Evolutionary conservation across 35 echinoderm and acorn worm species (phyloP).

Genomic region (Apostichopus japonicus): DNA sequence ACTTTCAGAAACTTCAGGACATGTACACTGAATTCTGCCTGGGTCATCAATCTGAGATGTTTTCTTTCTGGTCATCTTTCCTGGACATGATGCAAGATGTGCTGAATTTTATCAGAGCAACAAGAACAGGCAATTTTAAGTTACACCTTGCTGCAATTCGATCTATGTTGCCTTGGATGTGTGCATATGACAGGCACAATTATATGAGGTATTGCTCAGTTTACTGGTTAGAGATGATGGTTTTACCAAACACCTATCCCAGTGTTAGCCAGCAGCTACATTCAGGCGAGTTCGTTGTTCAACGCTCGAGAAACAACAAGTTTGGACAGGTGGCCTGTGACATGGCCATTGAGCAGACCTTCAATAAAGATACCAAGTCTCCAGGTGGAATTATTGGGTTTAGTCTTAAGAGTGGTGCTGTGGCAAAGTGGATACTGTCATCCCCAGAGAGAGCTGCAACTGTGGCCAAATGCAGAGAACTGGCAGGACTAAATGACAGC

Average conservation of each 20-base stretch:
- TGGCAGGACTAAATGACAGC: neutral
- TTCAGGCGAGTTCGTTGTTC: slow-evolving; percentile 8
- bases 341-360: slow-evolving; percentile 18
- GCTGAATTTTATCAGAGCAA: neutral
- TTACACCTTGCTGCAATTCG: slow-evolving; percentile 35
- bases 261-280: neutral
- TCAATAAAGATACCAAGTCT: slow-evolving; percentile 37
- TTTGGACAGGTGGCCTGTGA: slow-evolving; percentile 22
- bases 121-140: neutral
- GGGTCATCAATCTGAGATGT: neutral
- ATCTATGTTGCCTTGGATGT: slow-evolving; percentile 20
- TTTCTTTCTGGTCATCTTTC: slow-evolving; percentile 18
- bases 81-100: neutral
- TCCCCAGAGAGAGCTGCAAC: neutral
- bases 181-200: neutral
- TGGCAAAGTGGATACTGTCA: neutral
- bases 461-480: neutral
- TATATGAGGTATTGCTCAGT: neutral
- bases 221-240: slow-evolving; percentile 3
- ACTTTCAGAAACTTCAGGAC: neutral
- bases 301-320: neutral
- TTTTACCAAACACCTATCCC: neutral
- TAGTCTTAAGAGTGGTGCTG: neutral
- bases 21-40: neutral
- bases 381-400: neutral